Conservation (phyloP, 2,113 vertebrate species). For the Myodes glareolus region DNA sequence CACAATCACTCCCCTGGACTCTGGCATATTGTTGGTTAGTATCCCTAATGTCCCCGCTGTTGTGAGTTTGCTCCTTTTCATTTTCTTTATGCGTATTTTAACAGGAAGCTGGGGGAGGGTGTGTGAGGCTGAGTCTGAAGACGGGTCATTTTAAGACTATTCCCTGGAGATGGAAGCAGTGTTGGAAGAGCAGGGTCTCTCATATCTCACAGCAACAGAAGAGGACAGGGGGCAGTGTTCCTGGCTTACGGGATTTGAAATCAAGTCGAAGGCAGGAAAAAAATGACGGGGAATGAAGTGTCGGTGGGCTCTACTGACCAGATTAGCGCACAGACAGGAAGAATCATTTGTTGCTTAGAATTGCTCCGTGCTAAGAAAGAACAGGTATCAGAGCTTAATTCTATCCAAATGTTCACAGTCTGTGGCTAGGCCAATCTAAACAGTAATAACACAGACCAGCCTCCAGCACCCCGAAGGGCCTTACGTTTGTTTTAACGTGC, state of each 20-base stretch:
- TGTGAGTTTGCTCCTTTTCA: slow-evolving; percentile 30
- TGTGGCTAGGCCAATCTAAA: accelerated
- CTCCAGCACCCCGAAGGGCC: no score
- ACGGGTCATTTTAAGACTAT: not conserved
- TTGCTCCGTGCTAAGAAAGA: not conserved
- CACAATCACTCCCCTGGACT: not conserved
- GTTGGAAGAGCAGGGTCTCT: not conserved
- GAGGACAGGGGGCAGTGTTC: not conserved
- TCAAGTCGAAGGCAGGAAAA: not conserved
- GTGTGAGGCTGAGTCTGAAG: not conserved
- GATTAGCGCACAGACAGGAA: not conserved
- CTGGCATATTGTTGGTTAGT: not conserved
- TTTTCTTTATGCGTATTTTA: slow-evolving; percentile 49
- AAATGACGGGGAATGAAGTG: not conserved
- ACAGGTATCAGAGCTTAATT: not conserved
- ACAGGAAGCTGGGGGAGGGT: not conserved
- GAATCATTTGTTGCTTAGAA: not conserved
- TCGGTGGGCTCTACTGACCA: not conserved
- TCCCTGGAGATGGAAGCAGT: not conserved
- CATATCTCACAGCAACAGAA: not conserved
- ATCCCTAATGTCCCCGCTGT: slow-evolving; percentile 11
- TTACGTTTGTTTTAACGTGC: not conserved
- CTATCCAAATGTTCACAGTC: not conserved
- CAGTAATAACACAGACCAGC: not conserved
- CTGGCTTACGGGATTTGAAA: not conserved